phyloP scores from a whole-genome alignment of 2,888 invertebrate species.

The Coelopa pilipes region DNA sequence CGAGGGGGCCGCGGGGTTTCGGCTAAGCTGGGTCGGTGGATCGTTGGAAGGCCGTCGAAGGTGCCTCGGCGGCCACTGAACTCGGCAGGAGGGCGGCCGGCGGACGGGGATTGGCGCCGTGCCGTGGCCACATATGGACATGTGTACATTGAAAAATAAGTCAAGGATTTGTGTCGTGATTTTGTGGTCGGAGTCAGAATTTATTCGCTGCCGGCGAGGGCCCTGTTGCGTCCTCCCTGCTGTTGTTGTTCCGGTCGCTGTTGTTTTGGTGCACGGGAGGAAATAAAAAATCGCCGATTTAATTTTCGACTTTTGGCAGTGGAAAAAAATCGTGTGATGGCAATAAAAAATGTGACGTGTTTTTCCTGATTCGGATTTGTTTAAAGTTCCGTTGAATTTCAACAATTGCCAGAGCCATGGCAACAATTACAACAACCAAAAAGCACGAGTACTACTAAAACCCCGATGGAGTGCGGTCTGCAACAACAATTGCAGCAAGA shows the following conservation, averaged over 20 bases:
- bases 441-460: no score
- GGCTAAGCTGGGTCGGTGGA: background rate
- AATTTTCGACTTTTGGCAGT: background rate
- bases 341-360: no score
- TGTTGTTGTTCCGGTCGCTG: background rate
- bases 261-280: background rate
- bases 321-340: no score
- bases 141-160: conserved; percentile 27
- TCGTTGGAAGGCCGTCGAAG: background rate
- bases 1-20: background rate
- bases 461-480: no score
- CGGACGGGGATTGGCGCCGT: no score
- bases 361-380: no score
- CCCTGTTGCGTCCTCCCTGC: background rate
- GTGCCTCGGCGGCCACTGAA: no score
- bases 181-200: conserved; percentile 24
- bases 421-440: no score
- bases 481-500: no score
- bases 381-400: conserved; percentile 12
- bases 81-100: no score
- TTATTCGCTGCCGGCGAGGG: conserved; percentile 16
- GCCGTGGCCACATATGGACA: background rate
- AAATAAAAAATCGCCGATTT: background rate
- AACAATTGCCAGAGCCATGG: background rate
- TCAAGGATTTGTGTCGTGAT: conserved; percentile 34